phyloP scores from a whole-genome alignment of 2,113 vertebrate species.

The Fulmarus glacialis region DNA sequence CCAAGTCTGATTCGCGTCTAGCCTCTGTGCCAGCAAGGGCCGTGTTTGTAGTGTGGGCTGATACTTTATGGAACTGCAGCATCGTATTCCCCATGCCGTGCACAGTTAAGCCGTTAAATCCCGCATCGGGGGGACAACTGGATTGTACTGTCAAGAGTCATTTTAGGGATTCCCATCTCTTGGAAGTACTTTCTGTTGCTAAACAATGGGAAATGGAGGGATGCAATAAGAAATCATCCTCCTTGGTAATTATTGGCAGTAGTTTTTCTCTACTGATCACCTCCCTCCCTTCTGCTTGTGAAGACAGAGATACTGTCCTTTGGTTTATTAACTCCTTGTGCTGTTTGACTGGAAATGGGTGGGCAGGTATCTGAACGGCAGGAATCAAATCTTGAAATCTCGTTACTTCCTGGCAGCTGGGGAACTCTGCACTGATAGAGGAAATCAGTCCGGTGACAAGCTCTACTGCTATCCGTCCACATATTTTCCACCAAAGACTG shows the following conservation, averaged over 20 bases:
- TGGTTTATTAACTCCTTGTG: not conserved
- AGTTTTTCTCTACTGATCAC: not conserved
- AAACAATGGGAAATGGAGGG: not conserved
- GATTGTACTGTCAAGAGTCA: not conserved
- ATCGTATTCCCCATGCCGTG: not conserved
- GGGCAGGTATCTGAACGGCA: not conserved
- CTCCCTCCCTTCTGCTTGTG: not conserved
- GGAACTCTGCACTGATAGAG: not conserved
- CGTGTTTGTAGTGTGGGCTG: not conserved
- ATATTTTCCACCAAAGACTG: not conserved
- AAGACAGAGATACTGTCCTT: not conserved
- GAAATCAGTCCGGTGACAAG: not conserved
- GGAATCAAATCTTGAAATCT: not conserved
- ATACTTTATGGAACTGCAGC: not conserved
- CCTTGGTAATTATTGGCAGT: not conserved
- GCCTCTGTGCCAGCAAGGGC: not conserved
- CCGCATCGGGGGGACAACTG: not conserved
- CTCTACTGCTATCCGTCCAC: not conserved
- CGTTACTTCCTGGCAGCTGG: not conserved
- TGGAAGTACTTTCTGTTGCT: not conserved
- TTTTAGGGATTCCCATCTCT: not conserved
- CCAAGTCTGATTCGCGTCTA: not conserved
- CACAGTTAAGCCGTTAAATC: not conserved
- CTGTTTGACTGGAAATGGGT: not conserved
- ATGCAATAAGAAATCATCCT: not conserved